Percentiles rank a stretch among this genome's conserved stretches.
Evolutionary conservation across 1,140 invertebrate genomes (phyloP).

Genomic region (Thereuonema tuberculata): DNA sequence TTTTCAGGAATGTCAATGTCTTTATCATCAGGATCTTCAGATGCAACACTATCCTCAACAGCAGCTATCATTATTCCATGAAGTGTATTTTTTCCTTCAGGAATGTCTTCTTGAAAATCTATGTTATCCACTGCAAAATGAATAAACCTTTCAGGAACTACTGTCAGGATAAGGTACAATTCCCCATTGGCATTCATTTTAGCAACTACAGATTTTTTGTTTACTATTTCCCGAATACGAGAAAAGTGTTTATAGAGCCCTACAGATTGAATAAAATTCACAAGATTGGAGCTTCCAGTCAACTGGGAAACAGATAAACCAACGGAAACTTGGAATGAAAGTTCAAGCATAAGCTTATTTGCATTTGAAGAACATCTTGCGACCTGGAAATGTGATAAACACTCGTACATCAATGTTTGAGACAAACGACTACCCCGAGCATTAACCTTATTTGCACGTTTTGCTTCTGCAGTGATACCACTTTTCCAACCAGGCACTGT

Average conservation of each 20-base stretch:
- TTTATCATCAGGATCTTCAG: too few species aligned
- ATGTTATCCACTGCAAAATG: slow-evolving; percentile 27
- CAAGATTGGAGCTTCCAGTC: slow-evolving; percentile 4
- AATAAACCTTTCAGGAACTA: slow-evolving; percentile 15
- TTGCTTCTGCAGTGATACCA: neutral
- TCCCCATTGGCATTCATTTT: slow-evolving; percentile 1
- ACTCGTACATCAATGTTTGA: neutral
- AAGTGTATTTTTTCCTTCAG: slow-evolving; percentile 18
- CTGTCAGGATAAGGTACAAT: neutral
- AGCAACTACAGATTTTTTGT: slow-evolving; percentile 5
- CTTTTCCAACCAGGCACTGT: neutral
- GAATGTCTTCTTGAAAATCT: slow-evolving; percentile 27
- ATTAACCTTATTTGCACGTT: neutral
- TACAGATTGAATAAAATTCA: slow-evolving; percentile 3
- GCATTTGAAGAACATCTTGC: neutral
- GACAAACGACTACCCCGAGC: neutral
- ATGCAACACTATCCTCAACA: too few species aligned
- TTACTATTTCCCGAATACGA: slow-evolving; percentile 8
- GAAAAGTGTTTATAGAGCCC: slow-evolving; percentile 10
- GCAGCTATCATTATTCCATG: slow-evolving; percentile 7
- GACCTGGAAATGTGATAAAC: neutral
- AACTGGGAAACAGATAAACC: slow-evolving; percentile 13
- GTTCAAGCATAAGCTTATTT: neutral
- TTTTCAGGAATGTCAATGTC: too few species aligned
- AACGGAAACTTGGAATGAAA: slow-evolving; percentile 11